phyloP scores from a whole-genome alignment of 2,797 vertebrate genomes.

The Pachyuromys duprasi region DNA sequence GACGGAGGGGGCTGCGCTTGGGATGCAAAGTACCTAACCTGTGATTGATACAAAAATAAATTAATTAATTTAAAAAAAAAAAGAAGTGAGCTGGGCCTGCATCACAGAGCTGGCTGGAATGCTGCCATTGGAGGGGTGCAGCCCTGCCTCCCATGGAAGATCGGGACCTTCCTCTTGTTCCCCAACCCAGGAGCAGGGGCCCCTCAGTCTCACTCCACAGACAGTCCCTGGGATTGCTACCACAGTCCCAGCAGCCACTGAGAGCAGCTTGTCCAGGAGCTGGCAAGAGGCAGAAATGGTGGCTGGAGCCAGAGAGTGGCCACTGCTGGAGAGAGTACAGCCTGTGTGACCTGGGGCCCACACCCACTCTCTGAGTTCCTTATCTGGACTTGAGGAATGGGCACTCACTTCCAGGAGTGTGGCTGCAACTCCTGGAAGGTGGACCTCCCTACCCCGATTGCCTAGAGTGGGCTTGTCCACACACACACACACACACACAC shows the following conservation, averaged over 20 bases:
- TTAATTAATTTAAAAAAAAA: too few relatives aligned
- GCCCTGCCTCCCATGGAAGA: not conserved
- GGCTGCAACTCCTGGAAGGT: too few relatives aligned
- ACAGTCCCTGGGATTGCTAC: constrained; percentile 64
- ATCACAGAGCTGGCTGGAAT: not conserved
- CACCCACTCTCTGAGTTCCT: not conserved
- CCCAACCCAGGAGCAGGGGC: rapidly evolving
- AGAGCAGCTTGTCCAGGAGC: not conserved
- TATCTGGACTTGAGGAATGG: not conserved
- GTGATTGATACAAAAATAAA: too few relatives aligned
- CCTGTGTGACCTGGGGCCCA: not conserved
- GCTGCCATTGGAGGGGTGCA: not conserved
- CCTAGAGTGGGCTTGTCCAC: not conserved
- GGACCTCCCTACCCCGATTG: rapidly evolving
- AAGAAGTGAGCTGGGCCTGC: not conserved
- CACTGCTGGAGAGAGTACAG: not conserved
- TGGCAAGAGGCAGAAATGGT: not conserved
- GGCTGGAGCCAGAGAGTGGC: not conserved
- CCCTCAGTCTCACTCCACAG: constrained; percentile 58
- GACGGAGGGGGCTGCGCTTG: too few relatives aligned
- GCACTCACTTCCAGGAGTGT: not conserved
- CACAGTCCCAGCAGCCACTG: not conserved
- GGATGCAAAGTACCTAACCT: too few relatives aligned
- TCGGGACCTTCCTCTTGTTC: not conserved
- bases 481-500: too few relatives aligned